These are phyloP conservation scores for Orius insidiosus DNA, from an alignment of 1,140 invertebrate species.

Conservation along the genomic window DNA sequence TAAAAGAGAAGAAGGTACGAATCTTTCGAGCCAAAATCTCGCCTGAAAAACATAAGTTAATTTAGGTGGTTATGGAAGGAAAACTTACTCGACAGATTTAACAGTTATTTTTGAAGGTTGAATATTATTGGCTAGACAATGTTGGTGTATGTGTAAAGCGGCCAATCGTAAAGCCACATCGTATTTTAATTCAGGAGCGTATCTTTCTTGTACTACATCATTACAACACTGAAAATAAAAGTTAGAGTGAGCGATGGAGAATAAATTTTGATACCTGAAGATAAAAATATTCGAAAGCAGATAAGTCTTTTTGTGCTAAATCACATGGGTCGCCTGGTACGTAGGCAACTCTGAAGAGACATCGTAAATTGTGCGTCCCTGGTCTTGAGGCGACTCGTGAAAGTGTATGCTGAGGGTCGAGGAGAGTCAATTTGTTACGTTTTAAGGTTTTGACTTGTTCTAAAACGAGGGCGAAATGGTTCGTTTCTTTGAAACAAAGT, in stretches of 20 bases:
- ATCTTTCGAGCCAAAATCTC: constrained; percentile 77
- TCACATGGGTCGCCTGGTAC: constrained; percentile 70
- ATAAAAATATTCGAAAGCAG: constrained; percentile 79
- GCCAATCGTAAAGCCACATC: constrained; percentile 69
- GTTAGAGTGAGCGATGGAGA: too few species aligned
- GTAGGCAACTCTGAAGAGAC: constrained; percentile 73
- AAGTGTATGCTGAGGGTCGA: constrained; percentile 67
- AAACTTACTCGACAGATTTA: constrained; percentile 71
- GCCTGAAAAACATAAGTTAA: constrained; percentile 31
- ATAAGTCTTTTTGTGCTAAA: constrained; percentile 60
- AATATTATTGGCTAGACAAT: constrained; percentile 60
- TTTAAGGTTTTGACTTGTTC: constrained; percentile 77
- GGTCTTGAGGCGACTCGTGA: constrained; percentile 72
- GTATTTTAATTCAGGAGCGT: constrained; percentile 74
- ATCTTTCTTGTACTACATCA: constrained; percentile 79
- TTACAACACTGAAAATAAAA: constrained; percentile 74
- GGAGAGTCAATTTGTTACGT: constrained; percentile 63
- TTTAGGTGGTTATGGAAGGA: too few species aligned
- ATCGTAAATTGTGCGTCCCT: constrained; percentile 71
- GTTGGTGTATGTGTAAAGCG: constrained; percentile 78
- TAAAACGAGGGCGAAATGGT: constrained; percentile 74
- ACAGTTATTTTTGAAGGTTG: constrained; percentile 58
- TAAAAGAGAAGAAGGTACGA: constrained; percentile 65
- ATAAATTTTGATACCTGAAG: constrained; percentile 41
- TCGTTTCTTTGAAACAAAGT: constrained; percentile 55